These are phyloP conservation scores for Tipula helvola DNA, from an alignment of 2,888 invertebrate species.

Conservation along the genomic window DNA sequence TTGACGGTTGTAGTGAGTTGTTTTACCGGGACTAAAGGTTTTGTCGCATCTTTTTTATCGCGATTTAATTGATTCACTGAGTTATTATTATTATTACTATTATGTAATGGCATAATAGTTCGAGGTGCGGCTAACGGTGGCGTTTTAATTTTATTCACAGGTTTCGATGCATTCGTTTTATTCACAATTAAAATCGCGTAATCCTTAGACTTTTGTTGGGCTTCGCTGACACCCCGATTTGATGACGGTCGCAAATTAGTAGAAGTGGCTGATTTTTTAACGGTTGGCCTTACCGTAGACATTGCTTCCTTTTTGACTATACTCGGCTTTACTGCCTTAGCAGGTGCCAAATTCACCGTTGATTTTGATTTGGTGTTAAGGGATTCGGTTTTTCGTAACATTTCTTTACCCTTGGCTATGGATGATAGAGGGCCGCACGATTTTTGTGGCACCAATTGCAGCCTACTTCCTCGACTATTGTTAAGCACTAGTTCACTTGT, in stretches of 20 bases:
- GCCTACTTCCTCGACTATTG: not conserved
- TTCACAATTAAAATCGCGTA: slow-evolving; percentile 9
- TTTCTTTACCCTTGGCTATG: not conserved
- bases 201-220: not conserved
- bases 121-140: slow-evolving; percentile 21
- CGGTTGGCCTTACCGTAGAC: not conserved
- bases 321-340: not conserved
- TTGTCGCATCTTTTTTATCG: slow-evolving; percentile 4
- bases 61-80: slow-evolving; percentile 26
- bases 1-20: not conserved
- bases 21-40: slow-evolving; percentile 9
- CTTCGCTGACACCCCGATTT: not conserved
- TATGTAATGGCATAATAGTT: slow-evolving; percentile 25
- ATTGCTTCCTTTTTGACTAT: not conserved
- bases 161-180: not conserved
- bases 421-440: not conserved
- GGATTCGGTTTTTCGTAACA: not conserved
- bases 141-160: not conserved
- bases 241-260: not conserved
- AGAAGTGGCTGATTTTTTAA: not conserved
- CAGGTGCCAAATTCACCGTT: not conserved
- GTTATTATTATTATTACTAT: slow-evolving; percentile 24
- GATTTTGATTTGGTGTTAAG: not conserved
- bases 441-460: not conserved
- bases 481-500: slow-evolving; percentile 4